These are phyloP conservation scores for Athalia cordata DNA, from an alignment of 2,888 invertebrate species.

Conservation along the genomic window DNA sequence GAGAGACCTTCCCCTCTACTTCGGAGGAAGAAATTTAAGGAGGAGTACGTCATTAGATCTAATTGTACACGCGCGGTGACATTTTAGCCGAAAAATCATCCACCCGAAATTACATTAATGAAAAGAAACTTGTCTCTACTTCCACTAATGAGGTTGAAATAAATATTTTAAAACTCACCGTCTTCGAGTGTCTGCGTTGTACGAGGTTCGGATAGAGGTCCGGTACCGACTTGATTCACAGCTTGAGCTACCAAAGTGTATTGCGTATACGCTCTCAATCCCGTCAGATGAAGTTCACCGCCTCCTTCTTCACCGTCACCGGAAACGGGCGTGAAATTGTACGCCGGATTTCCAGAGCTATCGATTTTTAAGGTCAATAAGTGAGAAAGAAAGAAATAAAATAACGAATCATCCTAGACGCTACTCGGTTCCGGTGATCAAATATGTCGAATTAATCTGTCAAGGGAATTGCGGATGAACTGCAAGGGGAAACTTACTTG, in stretches of 20 bases:
- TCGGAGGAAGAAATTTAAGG: neutral
- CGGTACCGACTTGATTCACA: constrained; percentile 84
- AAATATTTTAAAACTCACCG: constrained; percentile 74
- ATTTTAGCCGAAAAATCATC: constrained; percentile 3
- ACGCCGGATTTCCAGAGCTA: constrained; percentile 75
- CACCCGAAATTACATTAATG: neutral
- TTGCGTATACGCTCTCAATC: constrained; percentile 80
- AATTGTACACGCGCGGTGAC: constrained; percentile 3
- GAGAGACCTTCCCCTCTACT: neutral
- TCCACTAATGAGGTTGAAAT: neutral
- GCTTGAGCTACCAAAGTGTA: constrained; percentile 84
- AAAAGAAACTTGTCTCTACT: neutral
- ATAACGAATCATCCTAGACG: neutral
- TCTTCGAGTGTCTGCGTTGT: constrained; percentile 85
- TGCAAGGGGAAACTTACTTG: constrained; percentile 17
- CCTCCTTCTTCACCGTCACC: constrained; percentile 83
- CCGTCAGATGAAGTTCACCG: constrained; percentile 79
- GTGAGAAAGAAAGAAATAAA: neutral
- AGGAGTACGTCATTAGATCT: constrained; percentile 21
- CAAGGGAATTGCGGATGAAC: constrained; percentile 1
- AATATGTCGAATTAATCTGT: constrained; percentile 14
- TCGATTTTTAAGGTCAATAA: neutral
- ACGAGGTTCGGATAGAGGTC: constrained; percentile 82
- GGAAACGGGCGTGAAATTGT: constrained; percentile 82
- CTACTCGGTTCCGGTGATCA: neutral